These are phyloP conservation scores for Pecten maximus DNA, from an alignment of 2,888 invertebrate genomes.

Conservation along the genomic window DNA sequence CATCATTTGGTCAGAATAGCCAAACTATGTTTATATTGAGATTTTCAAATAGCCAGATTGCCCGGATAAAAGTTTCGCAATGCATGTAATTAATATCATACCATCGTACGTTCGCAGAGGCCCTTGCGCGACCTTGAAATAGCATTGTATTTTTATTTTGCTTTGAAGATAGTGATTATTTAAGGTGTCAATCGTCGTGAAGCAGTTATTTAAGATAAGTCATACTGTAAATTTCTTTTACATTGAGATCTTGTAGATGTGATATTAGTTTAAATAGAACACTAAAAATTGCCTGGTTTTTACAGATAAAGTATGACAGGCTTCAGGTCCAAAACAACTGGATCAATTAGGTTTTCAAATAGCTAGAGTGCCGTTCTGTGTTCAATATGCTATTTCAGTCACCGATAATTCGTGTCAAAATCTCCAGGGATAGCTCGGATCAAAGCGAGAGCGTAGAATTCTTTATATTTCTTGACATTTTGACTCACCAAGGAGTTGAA, in stretches of 20 bases:
- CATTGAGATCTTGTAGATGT: not conserved
- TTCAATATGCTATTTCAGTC: constrained; percentile 13
- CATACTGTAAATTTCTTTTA: not conserved
- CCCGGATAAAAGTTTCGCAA: too few species aligned
- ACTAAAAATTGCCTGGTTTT: not conserved
- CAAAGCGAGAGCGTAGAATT: not conserved
- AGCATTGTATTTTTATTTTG: not conserved
- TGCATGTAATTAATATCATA: too few species aligned
- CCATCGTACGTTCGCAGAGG: too few species aligned
- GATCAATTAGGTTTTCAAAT: not conserved
- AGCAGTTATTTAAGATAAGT: not conserved
- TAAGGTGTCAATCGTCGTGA: too few species aligned
- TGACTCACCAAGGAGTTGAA: not conserved
- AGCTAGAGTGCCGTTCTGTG: not conserved
- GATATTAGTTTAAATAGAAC: not conserved
- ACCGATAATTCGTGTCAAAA: not conserved
- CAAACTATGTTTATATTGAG: too few species aligned
- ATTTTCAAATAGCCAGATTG: too few species aligned
- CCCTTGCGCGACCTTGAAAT: not conserved
- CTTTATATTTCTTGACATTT: not conserved
- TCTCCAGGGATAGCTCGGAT: not conserved
- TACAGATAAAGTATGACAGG: not conserved
- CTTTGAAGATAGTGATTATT: too few species aligned
- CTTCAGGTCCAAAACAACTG: not conserved
- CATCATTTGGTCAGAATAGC: too few species aligned